phyloP scores from a whole-genome alignment of 2,888 invertebrate genomes.

The Lasioglossum oenotherae region DNA sequence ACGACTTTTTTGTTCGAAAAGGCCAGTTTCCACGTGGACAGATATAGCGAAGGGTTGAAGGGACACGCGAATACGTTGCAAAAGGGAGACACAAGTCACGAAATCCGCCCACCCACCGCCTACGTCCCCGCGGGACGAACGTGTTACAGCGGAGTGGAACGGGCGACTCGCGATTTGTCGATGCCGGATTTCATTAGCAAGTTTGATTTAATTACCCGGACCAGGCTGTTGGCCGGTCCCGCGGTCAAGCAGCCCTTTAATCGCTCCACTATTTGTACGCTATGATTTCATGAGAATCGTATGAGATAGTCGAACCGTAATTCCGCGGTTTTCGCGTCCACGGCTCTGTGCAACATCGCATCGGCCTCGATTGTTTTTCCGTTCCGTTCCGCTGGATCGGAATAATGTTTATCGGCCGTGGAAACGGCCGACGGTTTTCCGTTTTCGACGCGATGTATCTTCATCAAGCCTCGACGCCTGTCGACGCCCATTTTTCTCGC shows the following conservation, averaged over 20 bases:
- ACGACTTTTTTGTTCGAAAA: too few relatives aligned
- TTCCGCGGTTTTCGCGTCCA: constrained; percentile 7
- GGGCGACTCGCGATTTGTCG: constrained; percentile 69
- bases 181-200: constrained; percentile 79
- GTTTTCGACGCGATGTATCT: background rate
- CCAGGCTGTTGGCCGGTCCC: constrained; percentile 11
- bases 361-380: constrained; percentile 2
- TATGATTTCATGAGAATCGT: constrained; percentile 56
- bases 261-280: constrained; percentile 67
- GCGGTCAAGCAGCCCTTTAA: constrained; percentile 58
- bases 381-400: constrained; percentile 12
- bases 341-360: background rate
- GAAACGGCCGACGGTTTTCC: background rate
- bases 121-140: constrained; percentile 22
- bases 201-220: constrained; percentile 76
- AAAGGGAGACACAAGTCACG: background rate
- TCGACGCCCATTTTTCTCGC: background rate
- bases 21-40: too few relatives aligned
- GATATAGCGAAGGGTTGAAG: background rate
- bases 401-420: background rate
- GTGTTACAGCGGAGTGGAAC: constrained; percentile 8
- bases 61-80: background rate
- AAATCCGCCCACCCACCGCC: constrained; percentile 33
- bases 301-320: background rate
- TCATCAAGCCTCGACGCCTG: background rate